Percentiles rank a stretch among this genome's conserved stretches.
Conservation (phyloP, 2,113 vertebrate genomes). For the Dasypus novemcinctus region DNA sequence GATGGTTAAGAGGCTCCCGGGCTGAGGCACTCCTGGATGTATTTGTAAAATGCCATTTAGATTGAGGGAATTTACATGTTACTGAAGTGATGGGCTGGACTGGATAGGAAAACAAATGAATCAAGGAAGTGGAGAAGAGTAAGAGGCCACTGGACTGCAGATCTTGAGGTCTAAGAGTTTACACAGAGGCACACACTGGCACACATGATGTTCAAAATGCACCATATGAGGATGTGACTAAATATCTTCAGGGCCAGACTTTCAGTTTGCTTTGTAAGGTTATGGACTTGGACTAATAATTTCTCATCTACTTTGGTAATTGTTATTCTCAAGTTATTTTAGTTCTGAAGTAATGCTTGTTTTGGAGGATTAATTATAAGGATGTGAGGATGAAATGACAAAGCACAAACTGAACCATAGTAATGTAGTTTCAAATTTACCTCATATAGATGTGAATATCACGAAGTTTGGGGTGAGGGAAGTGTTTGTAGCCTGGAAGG, state of each 20-base stretch:
- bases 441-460: background rate
- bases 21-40: background rate
- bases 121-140: background rate
- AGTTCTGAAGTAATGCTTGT: background rate
- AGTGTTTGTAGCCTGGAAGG: background rate
- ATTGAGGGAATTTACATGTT: background rate
- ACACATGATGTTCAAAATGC: background rate
- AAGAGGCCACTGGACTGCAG: background rate
- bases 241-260: background rate
- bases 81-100: background rate
- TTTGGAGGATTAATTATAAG: background rate
- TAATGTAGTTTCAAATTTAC: background rate
- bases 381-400: background rate
- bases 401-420: background rate
- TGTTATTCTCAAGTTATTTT: background rate
- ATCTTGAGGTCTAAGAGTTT: background rate
- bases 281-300: background rate
- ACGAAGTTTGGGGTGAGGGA: background rate
- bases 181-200: accelerated
- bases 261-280: background rate
- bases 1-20: background rate
- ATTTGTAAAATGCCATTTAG: background rate
- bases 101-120: background rate
- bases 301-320: background rate
- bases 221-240: background rate